Base-by-base conservation (phyloP, 2,113 vertebrate species). In the Cygnus atratus region DNA sequence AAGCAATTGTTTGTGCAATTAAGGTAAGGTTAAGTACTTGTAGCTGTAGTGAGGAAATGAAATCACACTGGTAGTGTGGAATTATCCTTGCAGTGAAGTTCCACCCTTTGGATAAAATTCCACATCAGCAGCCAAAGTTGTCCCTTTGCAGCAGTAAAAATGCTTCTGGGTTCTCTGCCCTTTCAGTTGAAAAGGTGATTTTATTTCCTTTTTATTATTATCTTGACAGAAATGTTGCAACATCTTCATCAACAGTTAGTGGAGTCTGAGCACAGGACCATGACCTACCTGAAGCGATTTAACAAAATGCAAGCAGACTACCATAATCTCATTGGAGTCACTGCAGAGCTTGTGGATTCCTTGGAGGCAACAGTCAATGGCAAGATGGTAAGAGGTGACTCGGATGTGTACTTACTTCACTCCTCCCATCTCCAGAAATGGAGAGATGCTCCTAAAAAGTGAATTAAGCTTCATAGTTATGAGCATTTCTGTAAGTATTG, bases 321-420 rank as follows among this genome's bases (percentile, higher is more conserved):
- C 96, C 98, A 97, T 95, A 99, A 98, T 86, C 98, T 99, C 88
- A 99, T 99, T 17, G 98, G 98, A 2, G 97, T 99, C 95, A 98
- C 99, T 1, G 99, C 99, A 6, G 99, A 99, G 91, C 98, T 99
- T 89, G 99, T 99, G 28, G 99, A 99, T 90, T 98, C 99, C 4
- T 97, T 99, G 61, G 99, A 99, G 92, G 99, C 99, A 91, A 98
- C 99, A 0, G 97, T 99, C 95, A 99, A 97, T 11, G 99, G 99
- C 94, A 99, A 99, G 97, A 99, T 99, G 99, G 99, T 99, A 98
- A 97, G 98, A 62, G 43, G 6, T 59, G 14, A 15, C 35, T 85
- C 35, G 3, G 6, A 22, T 11, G 3, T 39, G 13, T 73, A 10
- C 25, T 9, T 59, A 14, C 37, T 88, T 85, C 26, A 6, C 62